Evolutionary conservation across 2,888 invertebrate species (phyloP), one percentile per base, ranked within the genome.

Genomic region (Pollenia labialis): DNA sequence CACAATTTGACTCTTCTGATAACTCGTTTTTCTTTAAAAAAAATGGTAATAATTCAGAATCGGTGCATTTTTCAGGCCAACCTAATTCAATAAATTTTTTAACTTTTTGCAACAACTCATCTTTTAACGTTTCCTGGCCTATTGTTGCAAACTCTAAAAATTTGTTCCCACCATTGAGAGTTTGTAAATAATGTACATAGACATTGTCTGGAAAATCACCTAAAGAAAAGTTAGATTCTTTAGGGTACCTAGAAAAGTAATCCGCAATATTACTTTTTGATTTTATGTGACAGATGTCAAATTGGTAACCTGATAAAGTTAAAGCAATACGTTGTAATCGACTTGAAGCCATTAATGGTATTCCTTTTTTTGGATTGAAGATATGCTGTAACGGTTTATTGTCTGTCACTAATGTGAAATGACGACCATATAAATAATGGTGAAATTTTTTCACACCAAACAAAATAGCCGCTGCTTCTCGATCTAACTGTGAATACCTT

Each of bases 371-470:
- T 4, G 81, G 56, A n/a, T 80, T 82, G 40, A 87, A 82, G 14
- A 85, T 81, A n/a, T 85, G 62, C 10, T 81, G 75, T 2, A 86
- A 23, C 0, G 85, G 81, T 32, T 82, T 82, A 23, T 77, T 86
- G n/a, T 84, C 77, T 4, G 76, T 83, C n/a, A 86, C 83, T 50
- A 80, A 75, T 8, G 56, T 71, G 23, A 87, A 87, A n/a, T 71
- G 50, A 23, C 75, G 44, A 11, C 85, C 79, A 32, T 60, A 79
- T 16, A 79, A 60, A 60, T 69, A 79, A 18, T 79, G 68, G 18
- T 77, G 77, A 86, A 93, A 94, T 82, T 90, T 90, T 62, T 89
- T 89, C 4, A 93, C 90, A 7, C 90, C 91, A 80, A 89, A 93
- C 18, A 91, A 76, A 14, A 93, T 88, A 9, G 90, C 89, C 6